These are phyloP conservation scores for Sebastes goodei DNA, from an alignment of 2,797 vertebrate genomes.

Conservation along the genomic window DNA sequence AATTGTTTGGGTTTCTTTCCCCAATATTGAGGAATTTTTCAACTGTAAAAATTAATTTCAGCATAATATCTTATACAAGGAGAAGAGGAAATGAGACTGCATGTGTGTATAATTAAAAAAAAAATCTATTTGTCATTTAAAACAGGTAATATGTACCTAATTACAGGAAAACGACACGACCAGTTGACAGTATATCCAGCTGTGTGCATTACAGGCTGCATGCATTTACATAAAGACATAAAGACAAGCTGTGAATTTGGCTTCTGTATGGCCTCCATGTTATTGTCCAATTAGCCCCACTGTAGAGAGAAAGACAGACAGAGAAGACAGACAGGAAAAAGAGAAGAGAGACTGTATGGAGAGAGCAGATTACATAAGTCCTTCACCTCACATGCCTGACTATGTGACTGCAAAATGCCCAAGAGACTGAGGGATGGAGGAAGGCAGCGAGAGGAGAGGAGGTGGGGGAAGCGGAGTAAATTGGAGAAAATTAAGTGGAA, in stretches of 20 bases:
- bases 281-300: slow-evolving; percentile 28
- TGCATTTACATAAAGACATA: slow-evolving; percentile 8
- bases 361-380: slow-evolving; percentile 78
- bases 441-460: slow-evolving; percentile 36
- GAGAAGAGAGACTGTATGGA: slow-evolving; percentile 38
- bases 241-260: slow-evolving; percentile 25
- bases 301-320: slow-evolving; percentile 5
- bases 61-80: background rate
- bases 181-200: background rate
- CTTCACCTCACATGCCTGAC: slow-evolving; percentile 81
- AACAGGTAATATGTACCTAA: background rate
- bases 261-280: background rate
- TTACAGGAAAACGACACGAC: background rate
- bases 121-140: background rate
- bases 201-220: background rate
- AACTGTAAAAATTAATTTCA: slow-evolving; percentile 2
- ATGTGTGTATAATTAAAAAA: background rate
- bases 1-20: slow-evolving; percentile 5
- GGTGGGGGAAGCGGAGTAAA: slow-evolving; percentile 67
- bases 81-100: background rate
- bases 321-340: slow-evolving; percentile 10
- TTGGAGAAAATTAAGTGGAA: slow-evolving; percentile 77
- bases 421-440: slow-evolving; percentile 62
- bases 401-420: slow-evolving; percentile 80
- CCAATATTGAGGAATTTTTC: background rate